Evolutionary conservation across 2,888 invertebrate species (phyloP).

Genomic region (Bellardia bayeri): DNA sequence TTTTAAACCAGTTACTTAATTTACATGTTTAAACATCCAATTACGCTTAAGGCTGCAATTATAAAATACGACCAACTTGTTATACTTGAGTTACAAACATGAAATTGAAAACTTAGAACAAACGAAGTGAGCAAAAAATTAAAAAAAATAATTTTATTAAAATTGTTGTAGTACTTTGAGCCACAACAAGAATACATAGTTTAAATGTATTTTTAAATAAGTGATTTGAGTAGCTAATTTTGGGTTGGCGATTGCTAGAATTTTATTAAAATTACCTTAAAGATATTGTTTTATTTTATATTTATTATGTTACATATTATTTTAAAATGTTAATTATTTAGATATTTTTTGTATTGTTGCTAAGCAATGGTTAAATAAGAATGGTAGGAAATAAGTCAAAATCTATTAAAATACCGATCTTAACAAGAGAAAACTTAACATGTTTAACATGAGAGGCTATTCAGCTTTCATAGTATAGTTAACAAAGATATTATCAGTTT

Average conservation of each 20-base stretch:
- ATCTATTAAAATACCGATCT: too few relatives aligned
- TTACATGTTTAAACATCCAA: constrained; percentile 70
- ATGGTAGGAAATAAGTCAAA: too few relatives aligned
- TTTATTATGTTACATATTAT: too few relatives aligned
- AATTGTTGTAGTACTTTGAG: background rate
- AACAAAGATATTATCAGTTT: too few relatives aligned
- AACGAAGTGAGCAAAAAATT: background rate
- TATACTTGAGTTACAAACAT: constrained; percentile 71
- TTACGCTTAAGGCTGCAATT: constrained; percentile 71
- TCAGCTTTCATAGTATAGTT: too few relatives aligned
- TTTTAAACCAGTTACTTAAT: constrained; percentile 44
- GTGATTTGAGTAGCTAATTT: constrained; percentile 3
- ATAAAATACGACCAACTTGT: constrained; percentile 66
- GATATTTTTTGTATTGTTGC: too few relatives aligned
- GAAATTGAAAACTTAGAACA: constrained; percentile 61
- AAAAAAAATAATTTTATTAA: background rate
- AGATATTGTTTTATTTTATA: background rate
- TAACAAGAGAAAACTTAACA: too few relatives aligned
- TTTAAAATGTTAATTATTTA: too few relatives aligned
- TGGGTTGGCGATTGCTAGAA: background rate
- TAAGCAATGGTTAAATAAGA: too few relatives aligned
- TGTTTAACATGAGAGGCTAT: too few relatives aligned
- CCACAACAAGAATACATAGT: background rate
- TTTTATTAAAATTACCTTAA: background rate
- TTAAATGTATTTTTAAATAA: constrained; percentile 8